These are phyloP conservation scores for Agonopterix arenella DNA, from an alignment of 2,888 invertebrate species.

Conservation along the genomic window DNA sequence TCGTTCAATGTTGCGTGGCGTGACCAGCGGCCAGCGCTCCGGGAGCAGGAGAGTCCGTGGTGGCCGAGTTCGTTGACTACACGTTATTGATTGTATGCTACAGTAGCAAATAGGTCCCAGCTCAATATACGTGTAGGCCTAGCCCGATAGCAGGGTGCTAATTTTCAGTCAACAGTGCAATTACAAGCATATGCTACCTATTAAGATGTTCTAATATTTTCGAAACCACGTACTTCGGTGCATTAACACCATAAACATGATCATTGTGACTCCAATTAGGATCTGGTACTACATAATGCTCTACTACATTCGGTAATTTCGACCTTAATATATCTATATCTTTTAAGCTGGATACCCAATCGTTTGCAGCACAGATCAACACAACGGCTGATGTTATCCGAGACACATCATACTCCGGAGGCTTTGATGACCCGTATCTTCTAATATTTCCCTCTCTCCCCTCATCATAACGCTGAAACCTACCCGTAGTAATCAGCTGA, in stretches of 20 bases:
- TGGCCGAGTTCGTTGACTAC: too few relatives aligned
- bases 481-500: slow-evolving; percentile 55
- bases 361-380: slow-evolving; percentile 65
- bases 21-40: too few relatives aligned
- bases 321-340: slow-evolving; percentile 73
- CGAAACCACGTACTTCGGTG: slow-evolving; percentile 36
- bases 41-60: too few relatives aligned
- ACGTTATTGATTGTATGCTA: too few relatives aligned
- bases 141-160: not conserved
- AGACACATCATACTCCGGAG: slow-evolving; percentile 56
- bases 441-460: slow-evolving; percentile 41
- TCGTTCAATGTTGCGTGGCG: too few relatives aligned
- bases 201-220: slow-evolving; percentile 45
- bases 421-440: slow-evolving; percentile 40
- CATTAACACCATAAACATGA: slow-evolving; percentile 47
- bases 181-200: too few relatives aligned
- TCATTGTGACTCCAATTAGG: slow-evolving; percentile 64
- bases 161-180: slow-evolving; percentile 3
- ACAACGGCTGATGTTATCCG: slow-evolving; percentile 47
- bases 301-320: slow-evolving; percentile 75
- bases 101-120: too few relatives aligned
- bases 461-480: slow-evolving; percentile 56
- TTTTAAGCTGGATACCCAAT: slow-evolving; percentile 78
- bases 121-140: not conserved
- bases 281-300: slow-evolving; percentile 76